These are phyloP conservation scores for Philereme transversata DNA, from an alignment of 2,888 invertebrate genomes.

Conservation along the genomic window DNA sequence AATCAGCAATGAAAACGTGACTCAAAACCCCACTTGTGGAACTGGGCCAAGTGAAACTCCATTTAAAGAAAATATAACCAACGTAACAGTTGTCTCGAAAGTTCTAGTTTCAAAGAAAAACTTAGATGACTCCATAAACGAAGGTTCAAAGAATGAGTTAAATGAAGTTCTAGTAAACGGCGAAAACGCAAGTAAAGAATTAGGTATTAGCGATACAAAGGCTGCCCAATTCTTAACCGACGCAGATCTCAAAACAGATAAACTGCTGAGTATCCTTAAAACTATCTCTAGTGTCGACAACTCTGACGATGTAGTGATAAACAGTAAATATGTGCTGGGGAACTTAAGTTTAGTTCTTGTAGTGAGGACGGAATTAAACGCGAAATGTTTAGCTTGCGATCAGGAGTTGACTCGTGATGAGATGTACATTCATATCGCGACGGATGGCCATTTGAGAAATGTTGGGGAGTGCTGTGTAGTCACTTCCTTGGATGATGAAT, in stretches of 20 bases:
- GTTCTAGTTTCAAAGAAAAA: neutral
- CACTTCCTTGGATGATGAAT: constrained; percentile 47
- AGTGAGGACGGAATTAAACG: neutral
- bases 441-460: constrained; percentile 18
- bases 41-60: neutral
- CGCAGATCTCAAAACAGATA: constrained; percentile 11
- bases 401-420: constrained; percentile 4
- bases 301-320: constrained; percentile 20
- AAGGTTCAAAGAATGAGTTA: neutral
- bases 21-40: neutral
- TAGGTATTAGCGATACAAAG: neutral
- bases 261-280: constrained; percentile 10
- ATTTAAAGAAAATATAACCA: neutral
- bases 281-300: constrained; percentile 16
- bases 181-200: neutral
- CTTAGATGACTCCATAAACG: neutral
- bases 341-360: constrained; percentile 29
- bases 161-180: neutral
- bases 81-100: neutral
- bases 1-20: neutral
- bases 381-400: constrained; percentile 24
- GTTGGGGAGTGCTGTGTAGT: constrained; percentile 39
- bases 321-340: constrained; percentile 21
- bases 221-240: neutral
- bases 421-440: constrained; percentile 18